Conservation (phyloP, 2,888 invertebrate genomes). For the Acanthosepion lycidas region DNA sequence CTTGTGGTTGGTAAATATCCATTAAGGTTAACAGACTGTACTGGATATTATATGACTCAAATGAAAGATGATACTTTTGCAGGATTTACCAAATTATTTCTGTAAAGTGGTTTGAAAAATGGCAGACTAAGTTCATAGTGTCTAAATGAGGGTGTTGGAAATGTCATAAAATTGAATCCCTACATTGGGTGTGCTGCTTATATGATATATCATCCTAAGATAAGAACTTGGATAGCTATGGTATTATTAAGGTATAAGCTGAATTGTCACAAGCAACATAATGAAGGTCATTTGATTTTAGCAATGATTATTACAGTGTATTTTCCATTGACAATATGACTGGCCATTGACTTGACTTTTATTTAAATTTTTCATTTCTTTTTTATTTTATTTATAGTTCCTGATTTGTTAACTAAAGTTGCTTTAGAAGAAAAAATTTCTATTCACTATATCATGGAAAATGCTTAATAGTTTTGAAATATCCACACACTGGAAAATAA, state of each 20-base stretch:
- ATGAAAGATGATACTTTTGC: not conserved
- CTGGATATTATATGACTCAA: constrained; percentile 1
- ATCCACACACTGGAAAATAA: no score
- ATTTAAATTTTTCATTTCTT: no score
- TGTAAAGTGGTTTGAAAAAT: constrained; percentile 38
- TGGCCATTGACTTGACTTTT: no score
- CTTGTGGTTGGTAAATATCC: constrained; percentile 1
- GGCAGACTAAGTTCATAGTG: constrained; percentile 45
- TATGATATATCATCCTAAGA: not conserved
- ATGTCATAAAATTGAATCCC: constrained; percentile 44
- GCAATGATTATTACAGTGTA: no score
- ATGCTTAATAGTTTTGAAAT: no score
- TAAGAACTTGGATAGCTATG: not conserved
- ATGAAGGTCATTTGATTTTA: not conserved
- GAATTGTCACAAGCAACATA: not conserved
- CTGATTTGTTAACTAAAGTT: no score
- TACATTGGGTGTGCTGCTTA: not conserved
- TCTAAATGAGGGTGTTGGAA: constrained; percentile 14
- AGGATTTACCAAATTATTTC: not conserved
- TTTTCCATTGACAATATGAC: no score
- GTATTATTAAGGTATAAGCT: not conserved
- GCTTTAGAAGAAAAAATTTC: no score
- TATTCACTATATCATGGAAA: no score
- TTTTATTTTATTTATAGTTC: no score
- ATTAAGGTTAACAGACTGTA: not conserved